Base-by-base conservation (phyloP, 1,140 invertebrate genomes). In the Calephelis virginiensis region DNA sequence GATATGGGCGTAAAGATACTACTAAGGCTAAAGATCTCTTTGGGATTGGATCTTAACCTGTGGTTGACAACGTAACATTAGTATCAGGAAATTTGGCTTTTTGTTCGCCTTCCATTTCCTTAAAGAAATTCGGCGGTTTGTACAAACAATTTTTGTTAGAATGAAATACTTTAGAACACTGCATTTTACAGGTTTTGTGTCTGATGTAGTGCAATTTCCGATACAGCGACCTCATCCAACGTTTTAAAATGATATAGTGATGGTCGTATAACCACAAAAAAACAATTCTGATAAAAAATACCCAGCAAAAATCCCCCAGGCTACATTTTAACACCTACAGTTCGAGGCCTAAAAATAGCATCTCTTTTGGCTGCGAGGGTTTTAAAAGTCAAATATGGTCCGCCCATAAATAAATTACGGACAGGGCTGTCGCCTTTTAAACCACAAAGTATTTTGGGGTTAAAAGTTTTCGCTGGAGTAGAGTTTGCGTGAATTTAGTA, bases 301-400 rank as follows among this genome's bases (percentile, higher is more conserved):
- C 11, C 17, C 14, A 56, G 5, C 50, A 28, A 56, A 56, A 56
- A 56, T 3, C 28, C 50, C 4, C 5, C 28, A 37, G 8, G 17
- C 50, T 28, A 56, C 7, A 14, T 56, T 28, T 56, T 14, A 56
- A 37, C 17, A 56, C 50, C 50, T 56, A 56, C 8, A 28, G 50
- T 14, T 37, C 28, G 28, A 37, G 50, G 50, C 50, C 53, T 59
- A 59, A 59, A 59, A 59, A 59, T 59, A 59, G 5, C 53, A 59
- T 12, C 53, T 59, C 12, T 59, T 56, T 59, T 38, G 53, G 28
- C 53, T 38, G 53, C 53, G 10, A 28, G 17, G 28, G 53, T 59
- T 59, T 59, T 59, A 59, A 59, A 59, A 59, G 53, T 59, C 53
- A 59, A 59, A 59, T 59, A 59, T 59, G 53, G 53, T 37, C 37